Evolutionary conservation across 30 jellyfish, hydroid and myxozoan species (phyloP), one percentile per base, ranked within the genome.

Genomic region (Aurelia coerulea): DNA sequence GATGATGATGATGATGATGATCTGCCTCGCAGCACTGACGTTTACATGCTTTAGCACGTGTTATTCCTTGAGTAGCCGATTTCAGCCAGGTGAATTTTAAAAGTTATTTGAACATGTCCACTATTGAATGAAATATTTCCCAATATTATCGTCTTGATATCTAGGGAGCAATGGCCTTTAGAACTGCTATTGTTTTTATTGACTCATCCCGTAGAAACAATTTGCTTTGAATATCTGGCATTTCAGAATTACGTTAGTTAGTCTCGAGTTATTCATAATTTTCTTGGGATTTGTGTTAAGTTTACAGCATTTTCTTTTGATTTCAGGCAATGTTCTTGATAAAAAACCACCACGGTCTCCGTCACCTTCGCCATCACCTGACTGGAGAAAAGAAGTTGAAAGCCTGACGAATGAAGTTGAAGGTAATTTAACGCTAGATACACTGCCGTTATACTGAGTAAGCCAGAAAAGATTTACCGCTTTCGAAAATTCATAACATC

Each of bases 381-480:
- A 71, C 0, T 72, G 73, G 62, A 83, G 74, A 62, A 83, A 71
- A 68, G 92, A 83, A 73, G 92, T 83, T 1, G 92, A 83, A 33
- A 78, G 39, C 46, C 74, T 83, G 17, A 83, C 92, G 0, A 70
- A 72, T 10, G 92, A 83, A 60, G 92, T 83, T 14, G 35, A 69
- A 70, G 92, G 92, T 83, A 23, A 49, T 50, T 77, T 13, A 39
- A 54, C 16, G 4, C n/a, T 78, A 62, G 52, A 12, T 19, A 15
- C 18, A 18, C 59, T 12, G 59, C 14, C 5, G 8, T 73, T 73
- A 14, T 14, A 23, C 29, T 23, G 29, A 23, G 29, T 23, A 23
- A 23, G 29, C 29, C 29, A 23, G 29, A 23, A 23, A 23, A 23
- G 29, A 23, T 23, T 23, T 23, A 23, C 29, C 29, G 29, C 29